Evolutionary conservation across 92 coral and sea anemone species (phyloP).

Genomic region (Palythoa heliodiscus): DNA sequence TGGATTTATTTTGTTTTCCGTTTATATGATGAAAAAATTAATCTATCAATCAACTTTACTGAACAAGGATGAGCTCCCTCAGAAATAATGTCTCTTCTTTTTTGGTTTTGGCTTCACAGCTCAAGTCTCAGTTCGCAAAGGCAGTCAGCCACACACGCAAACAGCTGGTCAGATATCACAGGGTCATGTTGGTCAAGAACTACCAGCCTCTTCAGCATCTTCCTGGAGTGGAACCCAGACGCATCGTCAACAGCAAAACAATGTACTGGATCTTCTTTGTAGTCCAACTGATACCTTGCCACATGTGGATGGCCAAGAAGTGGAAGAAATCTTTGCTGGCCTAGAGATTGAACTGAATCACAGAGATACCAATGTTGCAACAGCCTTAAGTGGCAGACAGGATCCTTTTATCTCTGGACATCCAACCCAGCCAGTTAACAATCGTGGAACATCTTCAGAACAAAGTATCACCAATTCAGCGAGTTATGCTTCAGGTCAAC

Average conservation of each 20-base stretch:
- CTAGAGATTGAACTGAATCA: constrained; percentile 86
- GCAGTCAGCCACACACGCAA: constrained; percentile 14
- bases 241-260: constrained; percentile 66
- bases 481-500: constrained; percentile 50
- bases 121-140: constrained; percentile 16
- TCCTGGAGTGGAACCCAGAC: constrained; percentile 63
- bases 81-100: not conserved
- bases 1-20: too few species aligned
- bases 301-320: constrained; percentile 96
- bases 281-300: constrained; percentile 81
- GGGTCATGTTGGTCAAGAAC: constrained; percentile 14
- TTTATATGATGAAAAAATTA: too few species aligned
- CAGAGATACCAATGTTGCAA: constrained; percentile 47
- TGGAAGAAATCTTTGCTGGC: constrained; percentile 94
- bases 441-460: constrained; percentile 50
- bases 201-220: constrained; percentile 47
- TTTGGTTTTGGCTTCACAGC: not conserved
- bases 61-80: not conserved
- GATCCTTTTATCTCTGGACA: constrained; percentile 43
- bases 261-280: constrained; percentile 81
- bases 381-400: constrained; percentile 67
- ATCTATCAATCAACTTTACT: too few species aligned
- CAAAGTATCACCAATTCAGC: constrained; percentile 38
- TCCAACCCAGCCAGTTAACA: constrained; percentile 39
- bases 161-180: constrained; percentile 24